A percentile compares a stretch with the other conserved stretches of the same genome.
phyloP scores from a whole-genome alignment of 2,797 vertebrate species.

The Halcyon smyrnensis region DNA sequence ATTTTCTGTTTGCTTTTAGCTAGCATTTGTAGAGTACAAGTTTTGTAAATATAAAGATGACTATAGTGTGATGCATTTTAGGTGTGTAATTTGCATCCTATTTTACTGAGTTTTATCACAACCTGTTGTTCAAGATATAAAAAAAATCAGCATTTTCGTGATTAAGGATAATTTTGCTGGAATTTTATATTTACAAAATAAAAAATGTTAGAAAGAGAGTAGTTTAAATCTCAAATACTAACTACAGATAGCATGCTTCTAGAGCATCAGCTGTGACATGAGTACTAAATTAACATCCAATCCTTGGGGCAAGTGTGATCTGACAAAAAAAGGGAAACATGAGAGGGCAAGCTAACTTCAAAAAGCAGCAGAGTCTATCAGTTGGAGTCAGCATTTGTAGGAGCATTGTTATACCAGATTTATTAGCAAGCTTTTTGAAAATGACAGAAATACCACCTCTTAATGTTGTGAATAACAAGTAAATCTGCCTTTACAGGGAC shows the following conservation, averaged over 20 bases:
- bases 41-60: background rate
- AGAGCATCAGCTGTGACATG: background rate
- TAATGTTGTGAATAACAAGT: slow-evolving; percentile 29
- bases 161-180: background rate
- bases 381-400: background rate
- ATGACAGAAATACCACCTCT: slow-evolving; percentile 39
- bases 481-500: slow-evolving; percentile 29
- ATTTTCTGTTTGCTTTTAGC: background rate
- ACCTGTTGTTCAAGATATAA: background rate
- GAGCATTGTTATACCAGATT: background rate
- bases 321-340: background rate
- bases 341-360: background rate
- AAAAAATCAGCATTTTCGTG: background rate
- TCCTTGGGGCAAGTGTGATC: background rate
- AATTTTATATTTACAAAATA: background rate
- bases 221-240: background rate
- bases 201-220: background rate
- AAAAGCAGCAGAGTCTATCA: background rate
- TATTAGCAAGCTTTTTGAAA: slow-evolving; percentile 50
- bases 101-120: background rate
- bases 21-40: background rate
- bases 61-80: background rate
- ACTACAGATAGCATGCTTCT: background rate
- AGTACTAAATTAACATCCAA: background rate
- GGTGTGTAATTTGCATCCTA: background rate